phyloP scores from a whole-genome alignment of 2,888 invertebrate genomes.

The Matsumyia berberina region DNA sequence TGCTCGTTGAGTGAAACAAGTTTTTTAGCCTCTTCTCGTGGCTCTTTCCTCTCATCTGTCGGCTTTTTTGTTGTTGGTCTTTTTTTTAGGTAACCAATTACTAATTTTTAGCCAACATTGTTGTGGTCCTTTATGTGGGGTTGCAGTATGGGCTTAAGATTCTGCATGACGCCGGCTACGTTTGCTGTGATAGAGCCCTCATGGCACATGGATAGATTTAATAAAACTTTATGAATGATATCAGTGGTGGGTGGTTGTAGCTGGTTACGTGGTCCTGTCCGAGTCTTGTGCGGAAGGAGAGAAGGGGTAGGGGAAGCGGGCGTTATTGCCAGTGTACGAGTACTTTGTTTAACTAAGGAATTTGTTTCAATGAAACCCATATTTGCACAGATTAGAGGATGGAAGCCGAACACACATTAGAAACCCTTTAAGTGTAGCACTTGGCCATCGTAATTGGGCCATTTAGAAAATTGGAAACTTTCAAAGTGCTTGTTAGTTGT shows the following conservation, averaged over 20 bases:
- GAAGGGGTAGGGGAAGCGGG: constrained; percentile 1
- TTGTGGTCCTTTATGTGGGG: constrained; percentile 70
- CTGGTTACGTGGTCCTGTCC: constrained; percentile 9
- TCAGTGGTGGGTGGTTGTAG: constrained; percentile 18
- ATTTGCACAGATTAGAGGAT: constrained; percentile 62
- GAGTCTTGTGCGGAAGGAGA: no score
- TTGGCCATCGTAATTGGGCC: constrained; percentile 65
- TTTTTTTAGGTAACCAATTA: constrained; percentile 74
- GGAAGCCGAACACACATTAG: constrained; percentile 39
- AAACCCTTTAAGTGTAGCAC: constrained; percentile 50
- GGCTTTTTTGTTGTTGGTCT: constrained; percentile 46
- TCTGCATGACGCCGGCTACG: constrained; percentile 1
- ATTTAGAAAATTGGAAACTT: constrained; percentile 71
- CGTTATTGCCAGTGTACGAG: constrained; percentile 42
- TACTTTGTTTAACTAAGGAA: constrained; percentile 56
- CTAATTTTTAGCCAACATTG: constrained; percentile 74
- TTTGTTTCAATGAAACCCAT: constrained; percentile 66
- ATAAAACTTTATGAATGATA: constrained; percentile 75
- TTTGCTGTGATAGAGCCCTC: constrained; percentile 20
- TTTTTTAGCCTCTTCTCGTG: constrained; percentile 72
- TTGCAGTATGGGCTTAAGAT: constrained; percentile 43
- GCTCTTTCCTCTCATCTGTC: constrained; percentile 52
- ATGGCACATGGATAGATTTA: constrained; percentile 63
- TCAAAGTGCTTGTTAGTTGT: constrained; percentile 69
- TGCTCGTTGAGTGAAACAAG: constrained; percentile 78